Evolutionary conservation across 2,113 vertebrate genomes (phyloP), one percentile per base, ranked within the genome.

Genomic region (Epinephelus lanceolatus): DNA sequence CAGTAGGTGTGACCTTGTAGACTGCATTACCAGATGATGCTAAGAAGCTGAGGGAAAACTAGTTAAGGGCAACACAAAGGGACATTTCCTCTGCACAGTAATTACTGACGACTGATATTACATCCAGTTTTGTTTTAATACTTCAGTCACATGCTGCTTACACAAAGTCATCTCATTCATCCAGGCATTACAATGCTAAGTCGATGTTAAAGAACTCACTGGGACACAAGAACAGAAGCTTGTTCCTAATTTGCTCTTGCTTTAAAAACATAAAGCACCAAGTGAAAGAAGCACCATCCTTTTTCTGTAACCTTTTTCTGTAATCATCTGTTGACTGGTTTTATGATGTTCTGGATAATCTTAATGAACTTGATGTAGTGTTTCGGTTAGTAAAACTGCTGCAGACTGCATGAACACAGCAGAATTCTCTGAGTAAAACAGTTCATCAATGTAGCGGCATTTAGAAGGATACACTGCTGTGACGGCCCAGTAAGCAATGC

Each of bases 401-500:
- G 9, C 25, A 56, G 14, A n/a, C 5, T 37, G 17, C 27, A 57
- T 25, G 23, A 45, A 69, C 60, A 13, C 0, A 52, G 25, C 47
- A 66, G 6, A n/a, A 3, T 61, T 80, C 37, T 72, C 42, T 5
- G 15, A 17, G 27, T 60, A 15, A 76, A 83, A 76, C 33, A 1
- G 30, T 69, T 83, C 3, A 0, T 56, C 25, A 5, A 5, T 17
- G 33, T 18, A 47, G 15, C 14, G 57, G 17, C 37, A 71, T 27
- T 21, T 12, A 10, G 11, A 89, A 97, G 97, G 98, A 99, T 99
- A 99, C 98, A 99, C 92, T 17, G 98, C 97, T 65, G 94, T 98
- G 81, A 98, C 95, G 0, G 95, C 96, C 96, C 97, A 97, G 91
- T 99, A 99, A 55, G 96, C 96, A 78, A 99, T 97, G 85, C 97